These are phyloP conservation scores for Melanerpes formicivorus DNA, from an alignment of 2,113 vertebrate species.

Conservation along the genomic window DNA sequence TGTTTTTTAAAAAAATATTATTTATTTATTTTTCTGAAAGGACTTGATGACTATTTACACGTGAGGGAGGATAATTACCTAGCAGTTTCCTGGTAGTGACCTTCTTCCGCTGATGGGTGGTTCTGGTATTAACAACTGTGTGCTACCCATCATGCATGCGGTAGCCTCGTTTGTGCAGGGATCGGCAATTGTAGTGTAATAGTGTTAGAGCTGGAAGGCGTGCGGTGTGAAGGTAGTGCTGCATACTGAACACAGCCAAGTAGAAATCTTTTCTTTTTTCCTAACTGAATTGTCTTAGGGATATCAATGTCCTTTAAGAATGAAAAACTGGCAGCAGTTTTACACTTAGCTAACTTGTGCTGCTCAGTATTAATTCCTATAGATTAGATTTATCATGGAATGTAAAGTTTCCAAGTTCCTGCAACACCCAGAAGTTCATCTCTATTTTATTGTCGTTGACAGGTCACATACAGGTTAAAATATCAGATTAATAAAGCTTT, in stretches of 20 bases:
- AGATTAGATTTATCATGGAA: not conserved
- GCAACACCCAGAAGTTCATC: not conserved
- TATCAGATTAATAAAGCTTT: no score
- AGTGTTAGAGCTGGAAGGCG: not conserved
- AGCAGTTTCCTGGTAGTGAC: constrained; percentile 25
- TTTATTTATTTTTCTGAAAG: not conserved
- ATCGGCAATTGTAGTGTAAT: not conserved
- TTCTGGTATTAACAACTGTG: constrained; percentile 9
- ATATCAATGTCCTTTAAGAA: not conserved
- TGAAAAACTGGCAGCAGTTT: not conserved
- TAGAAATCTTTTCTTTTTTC: no score
- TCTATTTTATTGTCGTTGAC: fast-evolving
- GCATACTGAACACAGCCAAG: not conserved
- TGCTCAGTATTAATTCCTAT: not conserved
- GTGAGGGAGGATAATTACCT: constrained; percentile 8
- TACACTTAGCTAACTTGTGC: fast-evolving
- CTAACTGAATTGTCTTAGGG: not conserved
- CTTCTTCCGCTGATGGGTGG: constrained; percentile 44
- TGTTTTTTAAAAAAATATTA: not conserved
- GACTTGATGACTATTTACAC: not conserved
- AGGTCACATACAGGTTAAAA: no score
- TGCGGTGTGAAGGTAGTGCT: not conserved
- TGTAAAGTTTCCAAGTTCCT: not conserved
- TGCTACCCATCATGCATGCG: not conserved
- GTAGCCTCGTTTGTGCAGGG: constrained; percentile 26